These are phyloP conservation scores for Macropus fuliginosus DNA, from an alignment of 2,797 vertebrate genomes.

Conservation along the genomic window DNA sequence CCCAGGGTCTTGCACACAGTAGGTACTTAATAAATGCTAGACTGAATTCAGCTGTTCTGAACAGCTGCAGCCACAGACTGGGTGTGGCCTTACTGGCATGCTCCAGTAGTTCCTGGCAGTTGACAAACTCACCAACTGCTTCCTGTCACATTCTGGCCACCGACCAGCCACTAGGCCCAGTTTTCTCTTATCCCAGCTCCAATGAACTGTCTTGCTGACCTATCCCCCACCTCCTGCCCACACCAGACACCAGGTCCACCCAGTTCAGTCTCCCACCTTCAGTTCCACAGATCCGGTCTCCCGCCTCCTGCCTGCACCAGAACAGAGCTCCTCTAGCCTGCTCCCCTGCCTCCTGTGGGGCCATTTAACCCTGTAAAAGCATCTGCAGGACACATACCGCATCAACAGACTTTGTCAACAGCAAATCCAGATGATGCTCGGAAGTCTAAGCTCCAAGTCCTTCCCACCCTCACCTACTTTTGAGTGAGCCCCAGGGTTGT, in stretches of 20 bases:
- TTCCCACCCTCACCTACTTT: conserved; percentile 21
- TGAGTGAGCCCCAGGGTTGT: background rate
- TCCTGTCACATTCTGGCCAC: background rate
- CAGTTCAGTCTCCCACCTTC: conserved; percentile 70
- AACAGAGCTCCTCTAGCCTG: conserved; percentile 68
- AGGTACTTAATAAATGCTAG: background rate
- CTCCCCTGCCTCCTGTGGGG: conserved; percentile 69
- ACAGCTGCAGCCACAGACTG: conserved; percentile 22
- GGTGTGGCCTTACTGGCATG: conserved; percentile 37
- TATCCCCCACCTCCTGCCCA: conserved; percentile 47
- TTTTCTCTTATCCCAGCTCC: background rate
- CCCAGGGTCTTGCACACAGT: background rate
- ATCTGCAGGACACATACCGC: conserved; percentile 71
- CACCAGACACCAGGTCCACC: conserved; percentile 53
- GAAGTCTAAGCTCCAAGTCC: conserved; percentile 27
- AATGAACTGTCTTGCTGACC: conserved; percentile 31
- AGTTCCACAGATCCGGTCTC: conserved; percentile 72
- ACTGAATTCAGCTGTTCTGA: background rate
- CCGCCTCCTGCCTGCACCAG: conserved; percentile 75
- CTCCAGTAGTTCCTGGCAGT: background rate
- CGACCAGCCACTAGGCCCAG: conserved; percentile 3
- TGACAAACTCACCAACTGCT: background rate
- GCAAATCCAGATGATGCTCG: conserved; percentile 20
- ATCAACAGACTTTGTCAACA: conserved; percentile 52
- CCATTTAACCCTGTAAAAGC: conserved; percentile 72